Base-by-base conservation (phyloP, 2,797 vertebrate genomes). In the Alcedo atthis region DNA sequence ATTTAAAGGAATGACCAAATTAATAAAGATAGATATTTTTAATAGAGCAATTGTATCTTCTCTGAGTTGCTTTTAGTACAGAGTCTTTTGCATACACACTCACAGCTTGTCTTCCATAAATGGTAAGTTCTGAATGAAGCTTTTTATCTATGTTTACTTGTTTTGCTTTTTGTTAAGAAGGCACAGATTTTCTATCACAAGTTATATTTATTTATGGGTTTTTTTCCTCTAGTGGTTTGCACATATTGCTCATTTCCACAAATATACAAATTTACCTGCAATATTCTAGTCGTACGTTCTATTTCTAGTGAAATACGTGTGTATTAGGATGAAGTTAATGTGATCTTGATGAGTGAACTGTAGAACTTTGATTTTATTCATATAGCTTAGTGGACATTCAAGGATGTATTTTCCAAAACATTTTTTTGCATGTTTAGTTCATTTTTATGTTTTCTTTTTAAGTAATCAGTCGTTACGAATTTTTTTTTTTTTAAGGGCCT, bases 21-120 rank as follows among this genome's bases (percentile, higher is more conserved):
- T 93, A 93, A 89, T 93, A 91, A 64, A 89, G 84, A 82, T 42
- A 85, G 71, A 85, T 94, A 62, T 71, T 94, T 90, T 76, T 37
- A 87, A 37, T 22, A 24, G 37, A 42, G 43, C 86, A 81, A 92
- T 87, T 78, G 18, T 94, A 95, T 93, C 83, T 90, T 89, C 49
- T 48, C 67, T 13, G 22, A 59, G 8, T 88, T 70, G 74, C 88
- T 95, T 84, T 59, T 95, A 93, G 32, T 82, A 66, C 53, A 73
- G n/a, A 57, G 28, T 81, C 5, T 48, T 85, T 80, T 92, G 62
- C 84, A 25, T 92, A 49, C 82, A 55, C 28, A 70, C 2, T 76
- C n/a, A 46, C 25, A 82, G 25, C 66, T 91, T 33, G 73, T 78
- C 32, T 91, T 71, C 45, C 43, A 35, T 81, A 84, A 63, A 57